Conservation (phyloP, 2,888 invertebrate genomes). For the Apamea sordens region DNA sequence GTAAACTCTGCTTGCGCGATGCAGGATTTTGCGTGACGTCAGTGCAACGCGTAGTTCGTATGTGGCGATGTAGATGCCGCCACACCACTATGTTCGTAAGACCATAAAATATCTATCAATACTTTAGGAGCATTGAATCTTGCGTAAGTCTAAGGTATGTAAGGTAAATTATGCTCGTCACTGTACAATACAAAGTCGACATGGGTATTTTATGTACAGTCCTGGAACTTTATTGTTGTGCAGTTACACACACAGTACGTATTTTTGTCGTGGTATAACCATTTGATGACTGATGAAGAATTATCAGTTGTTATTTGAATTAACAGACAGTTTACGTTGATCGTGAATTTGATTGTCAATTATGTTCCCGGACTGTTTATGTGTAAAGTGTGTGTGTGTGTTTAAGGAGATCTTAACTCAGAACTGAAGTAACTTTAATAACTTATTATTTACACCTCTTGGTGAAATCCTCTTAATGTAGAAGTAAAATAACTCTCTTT, state of each 20-base stretch:
- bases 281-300: neutral
- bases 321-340: neutral
- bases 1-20: too few relatives aligned
- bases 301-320: neutral
- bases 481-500: constrained; percentile 7
- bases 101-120: neutral
- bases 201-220: neutral
- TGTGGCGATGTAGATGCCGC: neutral
- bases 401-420: constrained; percentile 1
- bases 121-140: neutral
- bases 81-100: neutral
- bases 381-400: neutral
- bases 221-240: neutral
- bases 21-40: too few relatives aligned
- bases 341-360: neutral
- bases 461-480: neutral
- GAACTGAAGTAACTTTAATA: constrained; percentile 1
- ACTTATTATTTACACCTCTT: neutral
- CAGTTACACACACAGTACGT: neutral
- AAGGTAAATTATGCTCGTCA: neutral
- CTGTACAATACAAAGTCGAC: neutral
- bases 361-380: neutral
- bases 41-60: too few relatives aligned
- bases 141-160: neutral
- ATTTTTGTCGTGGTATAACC: neutral